phyloP scores from a whole-genome alignment of 1,140 invertebrate species.

The Aleiodes sp. region DNA sequence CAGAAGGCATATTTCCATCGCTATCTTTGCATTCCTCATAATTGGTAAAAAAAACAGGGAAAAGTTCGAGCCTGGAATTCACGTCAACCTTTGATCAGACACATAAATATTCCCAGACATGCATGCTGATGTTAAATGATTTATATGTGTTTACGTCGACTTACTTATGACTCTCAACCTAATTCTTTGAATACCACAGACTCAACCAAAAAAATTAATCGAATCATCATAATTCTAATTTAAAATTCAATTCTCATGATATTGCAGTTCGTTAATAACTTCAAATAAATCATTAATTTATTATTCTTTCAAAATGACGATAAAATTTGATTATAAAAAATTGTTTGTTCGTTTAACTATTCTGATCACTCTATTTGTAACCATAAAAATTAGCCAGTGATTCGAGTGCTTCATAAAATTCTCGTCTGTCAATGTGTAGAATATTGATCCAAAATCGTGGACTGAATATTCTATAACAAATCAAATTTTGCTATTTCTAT shows the following conservation, averaged over 20 bases:
- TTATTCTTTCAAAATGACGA: neutral
- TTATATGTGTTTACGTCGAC: neutral
- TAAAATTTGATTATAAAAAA: neutral
- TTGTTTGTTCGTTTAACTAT: neutral
- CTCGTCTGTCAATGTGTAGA: neutral
- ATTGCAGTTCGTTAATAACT: too few species aligned
- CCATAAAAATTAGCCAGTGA: neutral
- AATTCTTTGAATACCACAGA: neutral
- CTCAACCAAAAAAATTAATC: neutral
- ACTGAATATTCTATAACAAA: neutral
- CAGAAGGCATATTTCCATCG: too few species aligned
- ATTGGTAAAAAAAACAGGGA: neutral
- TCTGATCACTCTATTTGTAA: neutral
- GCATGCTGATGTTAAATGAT: neutral
- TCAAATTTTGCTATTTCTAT: neutral
- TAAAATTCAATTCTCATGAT: too few species aligned
- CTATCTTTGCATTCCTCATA: neutral
- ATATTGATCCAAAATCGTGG: neutral
- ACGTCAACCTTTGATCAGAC: neutral
- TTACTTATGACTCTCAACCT: neutral
- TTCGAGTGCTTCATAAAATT: conserved; percentile 1
- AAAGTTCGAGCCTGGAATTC: neutral
- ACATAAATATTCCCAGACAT: neutral
- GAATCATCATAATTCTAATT: too few species aligned
- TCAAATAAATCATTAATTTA: neutral